These are phyloP conservation scores for Mionectes macconnelli DNA, from an alignment of 2,113 vertebrate species.

Conservation along the genomic window DNA sequence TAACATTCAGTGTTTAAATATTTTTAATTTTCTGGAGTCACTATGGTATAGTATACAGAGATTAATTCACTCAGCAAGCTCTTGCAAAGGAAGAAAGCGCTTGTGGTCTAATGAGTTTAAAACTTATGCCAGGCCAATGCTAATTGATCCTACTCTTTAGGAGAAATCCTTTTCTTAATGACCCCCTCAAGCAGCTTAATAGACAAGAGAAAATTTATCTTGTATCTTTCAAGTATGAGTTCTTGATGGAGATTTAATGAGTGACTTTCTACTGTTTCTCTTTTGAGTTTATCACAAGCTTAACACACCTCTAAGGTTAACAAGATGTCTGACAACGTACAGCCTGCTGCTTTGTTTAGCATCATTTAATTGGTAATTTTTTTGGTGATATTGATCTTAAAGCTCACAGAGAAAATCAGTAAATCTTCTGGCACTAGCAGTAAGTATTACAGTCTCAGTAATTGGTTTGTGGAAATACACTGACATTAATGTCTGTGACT, in stretches of 20 bases:
- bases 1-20: not conserved
- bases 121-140: not conserved
- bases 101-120: slow-evolving; percentile 19
- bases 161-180: slow-evolving; percentile 57
- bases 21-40: not conserved
- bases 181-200: slow-evolving; percentile 48
- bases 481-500: not conserved
- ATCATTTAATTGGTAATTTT: slow-evolving; percentile 37
- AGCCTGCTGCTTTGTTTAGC: slow-evolving; percentile 23
- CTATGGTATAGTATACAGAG: not conserved
- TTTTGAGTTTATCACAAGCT: slow-evolving; percentile 37
- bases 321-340: not conserved
- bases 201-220: slow-evolving; percentile 26
- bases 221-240: slow-evolving; percentile 26
- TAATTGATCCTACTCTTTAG: slow-evolving; percentile 52
- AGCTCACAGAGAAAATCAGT: not conserved
- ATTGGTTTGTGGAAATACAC: not conserved
- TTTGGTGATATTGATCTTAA: not conserved
- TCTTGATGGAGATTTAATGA: slow-evolving; percentile 33
- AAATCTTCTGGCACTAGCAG: not conserved
- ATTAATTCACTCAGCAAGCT: not conserved
- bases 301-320: slow-evolving; percentile 10
- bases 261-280: not conserved
- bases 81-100: not conserved
- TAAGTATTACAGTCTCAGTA: not conserved